phyloP scores from a whole-genome alignment of 1,140 invertebrate species.

The Coboldia fuscipes region DNA sequence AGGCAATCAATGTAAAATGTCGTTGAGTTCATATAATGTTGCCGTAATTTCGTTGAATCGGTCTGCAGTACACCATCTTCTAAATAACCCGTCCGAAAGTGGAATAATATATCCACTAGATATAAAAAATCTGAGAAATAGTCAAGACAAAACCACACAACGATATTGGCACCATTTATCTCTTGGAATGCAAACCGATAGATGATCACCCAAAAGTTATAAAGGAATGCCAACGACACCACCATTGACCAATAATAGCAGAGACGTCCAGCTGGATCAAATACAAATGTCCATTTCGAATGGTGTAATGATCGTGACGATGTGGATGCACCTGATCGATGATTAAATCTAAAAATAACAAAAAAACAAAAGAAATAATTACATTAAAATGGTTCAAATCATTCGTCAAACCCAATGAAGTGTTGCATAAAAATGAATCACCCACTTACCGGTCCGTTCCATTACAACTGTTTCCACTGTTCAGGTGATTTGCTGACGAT shows the following conservation, averaged over 20 bases:
- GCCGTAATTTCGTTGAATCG: slow-evolving; percentile 74
- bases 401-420: too few relatives aligned
- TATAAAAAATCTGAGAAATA: slow-evolving; percentile 94
- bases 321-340: slow-evolving; percentile 9
- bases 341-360: slow-evolving; percentile 2
- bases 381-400: too few relatives aligned
- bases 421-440: slow-evolving; percentile 12
- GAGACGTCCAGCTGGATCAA: slow-evolving; percentile 73
- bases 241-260: slow-evolving; percentile 96
- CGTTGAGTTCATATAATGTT: slow-evolving; percentile 97
- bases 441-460: slow-evolving; percentile 18
- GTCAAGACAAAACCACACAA: slow-evolving; percentile 91
- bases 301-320: slow-evolving; percentile 12
- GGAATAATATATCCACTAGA: slow-evolving; percentile 86
- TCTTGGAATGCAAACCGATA: slow-evolving; percentile 95
- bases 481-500: slow-evolving; percentile 12
- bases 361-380: not conserved
- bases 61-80: slow-evolving; percentile 94
- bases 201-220: slow-evolving; percentile 98
- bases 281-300: slow-evolving; percentile 70
- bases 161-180: slow-evolving; percentile 68
- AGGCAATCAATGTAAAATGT: slow-evolving; percentile 98
- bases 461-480: slow-evolving; percentile 19
- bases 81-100: slow-evolving; percentile 90
- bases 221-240: slow-evolving; percentile 91